Conservation (phyloP, 2,113 vertebrate genomes). For the Gopherus flavomarginatus region DNA sequence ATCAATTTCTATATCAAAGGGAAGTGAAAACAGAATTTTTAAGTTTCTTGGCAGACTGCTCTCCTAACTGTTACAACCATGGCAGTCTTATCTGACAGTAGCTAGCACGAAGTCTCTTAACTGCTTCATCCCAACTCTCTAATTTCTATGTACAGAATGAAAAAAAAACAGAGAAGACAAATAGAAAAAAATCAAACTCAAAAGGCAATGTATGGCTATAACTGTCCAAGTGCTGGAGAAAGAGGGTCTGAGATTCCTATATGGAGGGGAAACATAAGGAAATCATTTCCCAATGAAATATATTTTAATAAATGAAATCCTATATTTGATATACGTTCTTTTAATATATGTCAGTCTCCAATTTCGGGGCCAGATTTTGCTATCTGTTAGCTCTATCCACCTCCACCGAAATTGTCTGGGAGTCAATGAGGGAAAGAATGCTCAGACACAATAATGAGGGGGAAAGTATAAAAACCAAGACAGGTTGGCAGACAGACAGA, state of each 20-base stretch:
- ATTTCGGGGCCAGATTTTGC: not conserved
- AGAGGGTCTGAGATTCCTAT: slow-evolving; percentile 70
- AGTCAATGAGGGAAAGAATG: not conserved
- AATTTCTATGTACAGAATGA: slow-evolving; percentile 73
- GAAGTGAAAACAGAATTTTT: slow-evolving; percentile 46
- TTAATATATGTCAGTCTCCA: not conserved
- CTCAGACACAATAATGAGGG: not conserved
- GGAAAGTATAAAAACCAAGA: not conserved
- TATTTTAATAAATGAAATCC: not conserved
- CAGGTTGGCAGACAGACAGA: not conserved
- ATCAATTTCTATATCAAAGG: slow-evolving; percentile 42
- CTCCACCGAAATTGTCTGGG: not conserved
- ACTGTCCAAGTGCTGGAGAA: slow-evolving; percentile 65
- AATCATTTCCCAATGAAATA: not conserved
- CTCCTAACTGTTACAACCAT: slow-evolving; percentile 29
- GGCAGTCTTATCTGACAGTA: slow-evolving; percentile 46
- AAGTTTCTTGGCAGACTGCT: slow-evolving; percentile 53
- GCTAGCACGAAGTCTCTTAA: slow-evolving; percentile 63
- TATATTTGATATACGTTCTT: not conserved
- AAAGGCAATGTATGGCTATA: slow-evolving; percentile 50
- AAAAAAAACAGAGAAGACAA: slow-evolving; percentile 66
- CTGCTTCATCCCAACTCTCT: slow-evolving; percentile 67
- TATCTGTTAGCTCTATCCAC: not conserved
- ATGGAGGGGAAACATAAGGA: slow-evolving; percentile 62
- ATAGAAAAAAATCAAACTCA: not conserved